Percentiles rank a stretch among this genome's conserved stretches.
Conservation (phyloP, 2,888 invertebrate species). For the Lepidocyrtoides sp. region DNA sequence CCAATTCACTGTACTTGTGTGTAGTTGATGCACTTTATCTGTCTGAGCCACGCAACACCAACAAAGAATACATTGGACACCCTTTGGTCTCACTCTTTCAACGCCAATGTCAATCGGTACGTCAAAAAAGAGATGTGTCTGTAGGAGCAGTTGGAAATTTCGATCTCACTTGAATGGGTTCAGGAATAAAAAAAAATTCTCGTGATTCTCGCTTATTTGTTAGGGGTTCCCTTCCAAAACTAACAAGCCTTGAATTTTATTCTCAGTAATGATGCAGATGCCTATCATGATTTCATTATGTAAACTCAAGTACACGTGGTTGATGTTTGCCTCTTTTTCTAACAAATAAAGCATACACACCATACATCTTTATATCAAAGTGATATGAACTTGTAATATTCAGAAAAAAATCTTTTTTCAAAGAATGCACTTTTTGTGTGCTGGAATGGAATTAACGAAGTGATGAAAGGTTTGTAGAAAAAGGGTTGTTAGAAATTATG, state of each 20-base stretch:
- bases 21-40: conserved; percentile 52
- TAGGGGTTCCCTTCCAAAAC: conserved; percentile 53
- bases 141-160: neutral
- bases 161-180: neutral
- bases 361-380: neutral
- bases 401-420: neutral
- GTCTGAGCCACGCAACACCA: conserved; percentile 43
- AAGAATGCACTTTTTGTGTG: conserved; percentile 39
- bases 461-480: conserved; percentile 66
- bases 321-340: conserved; percentile 2
- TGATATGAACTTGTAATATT: neutral
- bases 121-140: conserved; percentile 60
- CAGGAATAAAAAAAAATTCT: conserved; percentile 25
- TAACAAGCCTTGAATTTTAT: conserved; percentile 66
- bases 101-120: conserved; percentile 62
- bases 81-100: conserved; percentile 46
- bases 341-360: neutral
- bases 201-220: conserved; percentile 13
- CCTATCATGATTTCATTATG: conserved; percentile 52
- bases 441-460: conserved; percentile 70
- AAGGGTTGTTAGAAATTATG: conserved; percentile 62
- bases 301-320: conserved; percentile 38
- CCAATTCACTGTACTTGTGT: neutral
- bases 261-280: neutral
- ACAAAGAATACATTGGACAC: conserved; percentile 2